Evolutionary conservation across 2,797 vertebrate species (phyloP).

Genomic region (Limosa lapponica): DNA sequence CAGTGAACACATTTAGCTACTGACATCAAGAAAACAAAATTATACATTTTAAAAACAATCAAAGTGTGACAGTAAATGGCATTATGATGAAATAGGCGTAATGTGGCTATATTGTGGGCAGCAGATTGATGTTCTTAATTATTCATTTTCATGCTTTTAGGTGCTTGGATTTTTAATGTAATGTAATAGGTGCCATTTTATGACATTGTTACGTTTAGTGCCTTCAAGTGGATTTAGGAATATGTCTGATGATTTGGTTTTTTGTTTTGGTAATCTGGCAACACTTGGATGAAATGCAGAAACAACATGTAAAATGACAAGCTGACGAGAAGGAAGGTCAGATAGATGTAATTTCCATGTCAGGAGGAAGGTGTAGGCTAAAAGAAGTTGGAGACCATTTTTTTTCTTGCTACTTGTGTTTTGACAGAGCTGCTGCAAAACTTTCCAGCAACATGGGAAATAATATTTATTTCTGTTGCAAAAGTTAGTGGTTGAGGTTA

Average conservation of each 20-base stretch:
- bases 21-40: slow-evolving; percentile 34
- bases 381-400: background rate
- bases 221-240: background rate
- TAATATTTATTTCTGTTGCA: background rate
- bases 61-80: slow-evolving; percentile 27
- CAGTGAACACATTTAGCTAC: background rate
- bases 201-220: background rate
- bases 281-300: background rate
- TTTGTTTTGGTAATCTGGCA: background rate
- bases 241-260: background rate
- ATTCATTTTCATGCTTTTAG: slow-evolving; percentile 64
- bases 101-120: background rate
- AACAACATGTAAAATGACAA: background rate
- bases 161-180: slow-evolving; percentile 53
- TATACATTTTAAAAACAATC: background rate
- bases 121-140: slow-evolving; percentile 42
- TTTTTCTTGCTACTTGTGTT: background rate
- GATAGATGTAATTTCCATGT: background rate
- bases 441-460: background rate
- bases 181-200: slow-evolving; percentile 28
- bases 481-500: background rate
- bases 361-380: background rate
- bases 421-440: background rate
- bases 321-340: background rate
- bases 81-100: background rate